Conservation (phyloP, 2,113 vertebrate genomes). For the Anas platyrhynchos region DNA sequence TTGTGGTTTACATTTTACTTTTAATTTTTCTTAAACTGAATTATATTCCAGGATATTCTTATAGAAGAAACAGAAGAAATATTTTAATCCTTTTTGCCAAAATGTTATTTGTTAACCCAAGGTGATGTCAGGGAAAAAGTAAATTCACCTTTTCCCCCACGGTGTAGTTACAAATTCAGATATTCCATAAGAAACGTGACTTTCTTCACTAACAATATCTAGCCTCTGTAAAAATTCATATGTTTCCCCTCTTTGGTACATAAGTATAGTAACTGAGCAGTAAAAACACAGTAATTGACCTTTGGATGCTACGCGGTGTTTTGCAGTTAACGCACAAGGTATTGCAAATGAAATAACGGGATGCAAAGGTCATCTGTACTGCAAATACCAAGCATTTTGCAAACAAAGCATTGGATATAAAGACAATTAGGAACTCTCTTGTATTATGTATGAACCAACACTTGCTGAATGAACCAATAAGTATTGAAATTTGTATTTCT, state of each 20-base stretch:
- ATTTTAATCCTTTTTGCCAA: constrained; percentile 22
- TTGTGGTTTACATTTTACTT: constrained; percentile 72
- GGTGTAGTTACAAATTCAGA: not conserved
- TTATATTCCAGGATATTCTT: constrained; percentile 12
- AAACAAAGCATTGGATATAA: constrained; percentile 30
- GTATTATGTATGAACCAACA: constrained; percentile 32
- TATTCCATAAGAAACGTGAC: not conserved
- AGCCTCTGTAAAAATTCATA: not conserved
- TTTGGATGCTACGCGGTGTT: not conserved
- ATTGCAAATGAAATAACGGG: constrained; percentile 27
- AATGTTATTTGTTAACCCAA: constrained; percentile 4
- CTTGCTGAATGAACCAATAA: constrained; percentile 5
- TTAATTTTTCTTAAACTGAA: constrained; percentile 55
- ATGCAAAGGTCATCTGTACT: constrained; percentile 51
- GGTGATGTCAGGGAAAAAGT: not conserved
- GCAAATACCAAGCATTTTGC: constrained; percentile 47
- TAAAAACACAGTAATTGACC: constrained; percentile 61
- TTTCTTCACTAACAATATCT: constrained; percentile 21
- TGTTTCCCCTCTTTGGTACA: not conserved
- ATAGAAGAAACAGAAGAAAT: not conserved
- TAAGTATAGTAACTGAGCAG: constrained; percentile 21
- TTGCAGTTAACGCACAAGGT: constrained; percentile 21
- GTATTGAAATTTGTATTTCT: constrained; percentile 31
- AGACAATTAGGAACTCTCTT: constrained; percentile 32
- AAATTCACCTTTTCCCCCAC: constrained; percentile 11